Evolutionary conservation across 1,140 invertebrate genomes (phyloP), one percentile per base, ranked within the genome.

Genomic region (Leptinotarsa undecemlineata): DNA sequence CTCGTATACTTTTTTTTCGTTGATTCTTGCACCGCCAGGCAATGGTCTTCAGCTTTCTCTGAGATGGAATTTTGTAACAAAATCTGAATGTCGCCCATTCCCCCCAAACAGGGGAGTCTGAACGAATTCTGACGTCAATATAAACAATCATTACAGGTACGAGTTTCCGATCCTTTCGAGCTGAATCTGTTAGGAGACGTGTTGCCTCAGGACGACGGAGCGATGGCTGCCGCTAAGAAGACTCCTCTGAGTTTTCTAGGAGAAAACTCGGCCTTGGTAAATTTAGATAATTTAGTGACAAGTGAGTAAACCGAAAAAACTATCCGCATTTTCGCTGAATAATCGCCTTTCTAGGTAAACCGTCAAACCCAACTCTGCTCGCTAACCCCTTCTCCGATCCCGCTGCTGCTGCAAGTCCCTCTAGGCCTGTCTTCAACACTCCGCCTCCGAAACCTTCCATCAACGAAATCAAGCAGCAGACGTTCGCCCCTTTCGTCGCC

Each of bases 221-320:
- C 57, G 3, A 87, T 86, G 23, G 87, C 87, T 78, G 88, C 87
- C 76, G 85, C 89, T 26, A 93, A 94, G 84, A 97, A 96, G 85
- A 96, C 95, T 71, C 96, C 97, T 11, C 94, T 96, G 79, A 92
- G 91, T 79, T 98, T 98, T 86, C 89, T 98, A 8, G 96, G 96
- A 20, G 95, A 98, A 87, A 98, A 98, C 87, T 96, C 94, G 21
- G 90, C 92, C 78, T 89, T 98, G 74, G 96, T 98, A 61, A 98
- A 98, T 90, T 89, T 98, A 81, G 96, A 98, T 87, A 96, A 97
- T 87, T 90, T 98, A 82, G 93, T 98, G 74, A 95, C 94, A 76
- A 80, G 81, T 83, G 72, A 79, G 80, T 64, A 14, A 14, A 19
- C 60, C 63, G 4, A 20, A 23, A 0, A 21, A 20, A 21, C 8